These are phyloP conservation scores for Berghia stephanieae DNA, from an alignment of 1,140 invertebrate species.

Conservation along the genomic window DNA sequence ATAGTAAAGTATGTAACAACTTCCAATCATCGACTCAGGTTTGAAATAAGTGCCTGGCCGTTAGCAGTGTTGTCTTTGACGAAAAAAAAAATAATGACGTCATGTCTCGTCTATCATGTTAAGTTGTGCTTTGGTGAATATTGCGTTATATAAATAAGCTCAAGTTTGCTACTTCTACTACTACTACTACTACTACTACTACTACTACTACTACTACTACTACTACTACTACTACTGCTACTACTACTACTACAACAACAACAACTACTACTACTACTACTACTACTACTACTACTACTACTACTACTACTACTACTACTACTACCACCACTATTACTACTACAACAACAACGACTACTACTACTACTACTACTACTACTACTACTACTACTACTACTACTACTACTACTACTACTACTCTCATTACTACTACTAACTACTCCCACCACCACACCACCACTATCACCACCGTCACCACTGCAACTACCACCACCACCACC, in stretches of 20 bases:
- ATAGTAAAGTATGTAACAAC: neutral
- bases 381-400: conserved; percentile 28
- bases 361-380: conserved; percentile 42
- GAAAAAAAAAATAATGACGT: too few species aligned
- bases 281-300: too few species aligned
- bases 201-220: conserved; percentile 16
- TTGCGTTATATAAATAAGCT: too few species aligned
- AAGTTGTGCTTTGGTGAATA: too few species aligned
- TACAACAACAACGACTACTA: conserved; percentile 66
- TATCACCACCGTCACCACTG: conserved; percentile 29
- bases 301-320: too few species aligned
- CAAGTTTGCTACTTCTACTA: conserved; percentile 9
- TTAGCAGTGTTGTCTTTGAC: too few species aligned
- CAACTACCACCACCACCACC: conserved; percentile 29
- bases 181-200: conserved; percentile 18
- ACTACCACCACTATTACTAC: too few species aligned
- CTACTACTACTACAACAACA: neutral
- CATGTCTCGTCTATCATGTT: too few species aligned
- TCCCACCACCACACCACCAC: conserved; percentile 37
- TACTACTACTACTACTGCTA: neutral
- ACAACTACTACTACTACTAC: too few species aligned
- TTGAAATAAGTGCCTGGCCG: too few species aligned
- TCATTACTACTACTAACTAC: conserved; percentile 32
- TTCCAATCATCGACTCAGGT: neutral
- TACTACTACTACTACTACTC: conserved; percentile 31